Percentiles rank a stretch among this genome's conserved stretches.
Conservation (phyloP, 2,888 invertebrate genomes). For the Muscina levida region DNA sequence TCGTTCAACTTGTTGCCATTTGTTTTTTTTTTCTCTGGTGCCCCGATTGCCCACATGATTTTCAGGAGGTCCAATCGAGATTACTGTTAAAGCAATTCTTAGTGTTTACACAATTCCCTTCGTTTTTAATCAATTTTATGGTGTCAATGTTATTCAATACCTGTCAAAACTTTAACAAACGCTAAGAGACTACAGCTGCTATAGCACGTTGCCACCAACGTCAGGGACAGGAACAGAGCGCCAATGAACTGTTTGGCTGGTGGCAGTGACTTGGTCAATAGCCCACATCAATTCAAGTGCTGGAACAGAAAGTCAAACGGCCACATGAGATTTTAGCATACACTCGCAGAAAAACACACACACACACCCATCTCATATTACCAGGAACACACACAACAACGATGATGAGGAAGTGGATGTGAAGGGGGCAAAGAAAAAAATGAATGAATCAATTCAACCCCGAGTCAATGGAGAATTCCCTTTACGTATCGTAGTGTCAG, state of each 20-base stretch:
- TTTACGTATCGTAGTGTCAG: not conserved
- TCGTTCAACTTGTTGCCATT: slow-evolving; percentile 16
- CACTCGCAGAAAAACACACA: too few relatives aligned
- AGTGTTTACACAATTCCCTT: slow-evolving; percentile 13
- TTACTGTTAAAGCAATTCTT: not conserved
- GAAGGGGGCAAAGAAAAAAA: not conserved
- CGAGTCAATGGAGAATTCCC: not conserved
- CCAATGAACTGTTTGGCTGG: not conserved
- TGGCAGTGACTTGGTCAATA: not conserved
- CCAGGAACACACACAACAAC: too few relatives aligned
- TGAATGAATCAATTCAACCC: not conserved
- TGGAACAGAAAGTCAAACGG: not conserved
- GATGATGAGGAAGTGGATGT: not conserved
- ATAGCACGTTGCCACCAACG: not conserved
- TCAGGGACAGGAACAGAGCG: not conserved
- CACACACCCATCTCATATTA: not conserved
- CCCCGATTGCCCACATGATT: too few relatives aligned
- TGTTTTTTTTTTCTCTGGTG: too few relatives aligned
- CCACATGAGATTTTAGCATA: slow-evolving; percentile 18
- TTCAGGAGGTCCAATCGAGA: not conserved
- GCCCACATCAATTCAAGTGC: not conserved
- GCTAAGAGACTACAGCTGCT: slow-evolving; percentile 10
- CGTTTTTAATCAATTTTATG: slow-evolving; percentile 57
- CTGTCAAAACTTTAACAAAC: slow-evolving; percentile 59
- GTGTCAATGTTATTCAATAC: slow-evolving; percentile 55